Base-by-base conservation (phyloP, 2,113 vertebrate genomes). In the Nothoprocta pentlandii region DNA sequence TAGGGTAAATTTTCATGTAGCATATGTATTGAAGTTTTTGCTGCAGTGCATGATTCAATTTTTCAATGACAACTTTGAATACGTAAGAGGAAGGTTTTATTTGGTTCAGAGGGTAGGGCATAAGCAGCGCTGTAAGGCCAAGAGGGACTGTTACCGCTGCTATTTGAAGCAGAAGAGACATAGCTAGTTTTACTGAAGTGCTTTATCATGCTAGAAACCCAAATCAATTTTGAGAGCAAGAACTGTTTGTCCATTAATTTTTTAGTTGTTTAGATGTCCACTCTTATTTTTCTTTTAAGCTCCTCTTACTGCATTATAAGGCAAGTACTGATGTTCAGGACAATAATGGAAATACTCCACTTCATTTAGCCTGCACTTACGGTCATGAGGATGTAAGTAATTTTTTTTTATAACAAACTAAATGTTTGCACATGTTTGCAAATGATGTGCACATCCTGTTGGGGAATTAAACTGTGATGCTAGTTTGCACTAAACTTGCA, bases 291-390 rank as follows among this genome's bases (percentile, higher is more conserved):
- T 80, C 51, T 82, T 44, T 75, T 9, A 54, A 99, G 99, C 97
- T 99, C 94, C 98, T 99, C 82, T 98, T 99, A 70, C 85, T 99
- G 95, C 99, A 99, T 96, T 99, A 99, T 97, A 99, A 99, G 87
- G 99, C 99, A 69, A 98, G 97, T 78, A 53, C 98, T 1, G 98
- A 99, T 25, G 95, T 98, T 85, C 99, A 99, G 85, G 99, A 99
- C 97, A 99, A 99, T 97, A 99, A 98, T 8, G 99, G 99, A 63
- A 99, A 98, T 97, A 99, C 98, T 2, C 96, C 99, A 0, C 98
- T 99, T 71, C 99, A 99, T 97, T 98, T 99, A 93, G 99, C 99
- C 94, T 99, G 99, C 97, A 98, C 98, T 92, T 98, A 99, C 0
- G 99, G 99, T 41, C 99, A 99, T 5, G 99, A 99, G 82, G 99